Percentiles rank a stretch among this genome's conserved stretches.
phyloP scores from a whole-genome alignment of 2,113 vertebrate genomes.

The Tragelaphus scriptus region DNA sequence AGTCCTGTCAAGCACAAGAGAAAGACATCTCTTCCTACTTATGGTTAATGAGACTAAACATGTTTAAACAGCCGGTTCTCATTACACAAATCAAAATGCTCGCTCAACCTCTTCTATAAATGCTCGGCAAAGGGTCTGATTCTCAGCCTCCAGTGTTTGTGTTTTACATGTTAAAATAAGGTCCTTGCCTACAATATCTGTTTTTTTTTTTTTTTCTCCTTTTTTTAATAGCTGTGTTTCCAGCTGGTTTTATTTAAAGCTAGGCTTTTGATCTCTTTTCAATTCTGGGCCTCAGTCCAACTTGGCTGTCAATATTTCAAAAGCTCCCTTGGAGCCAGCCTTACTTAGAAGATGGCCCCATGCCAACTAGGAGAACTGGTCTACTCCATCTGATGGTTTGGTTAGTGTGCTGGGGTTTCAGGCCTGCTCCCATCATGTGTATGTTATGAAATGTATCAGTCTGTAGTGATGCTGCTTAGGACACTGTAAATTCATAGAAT shows the following conservation, averaged over 20 bases:
- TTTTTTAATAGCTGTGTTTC: slow-evolving; percentile 63
- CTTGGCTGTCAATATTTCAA: slow-evolving; percentile 70
- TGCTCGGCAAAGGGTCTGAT: not conserved
- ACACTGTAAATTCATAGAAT: not conserved
- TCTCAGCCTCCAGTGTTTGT: slow-evolving; percentile 44
- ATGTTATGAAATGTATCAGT: not conserved
- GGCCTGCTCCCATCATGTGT: not conserved
- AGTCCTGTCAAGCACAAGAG: slow-evolving; percentile 18
- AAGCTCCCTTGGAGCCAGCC: slow-evolving; percentile 40
- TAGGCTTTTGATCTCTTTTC: slow-evolving; percentile 70
- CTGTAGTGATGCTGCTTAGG: not conserved
- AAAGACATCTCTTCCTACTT: slow-evolving; percentile 35
- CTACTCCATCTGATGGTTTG: not conserved
- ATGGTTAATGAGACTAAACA: slow-evolving; percentile 63
- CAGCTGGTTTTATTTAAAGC: slow-evolving; percentile 74
- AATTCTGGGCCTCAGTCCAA: slow-evolving; percentile 67
- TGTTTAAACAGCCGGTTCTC: slow-evolving; percentile 48
- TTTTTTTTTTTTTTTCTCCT: not conserved
- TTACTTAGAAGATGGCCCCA: slow-evolving; percentile 7
- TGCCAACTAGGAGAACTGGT: slow-evolving; percentile 39
- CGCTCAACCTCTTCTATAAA: not conserved
- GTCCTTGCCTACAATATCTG: slow-evolving; percentile 46
- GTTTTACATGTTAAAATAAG: slow-evolving; percentile 64
- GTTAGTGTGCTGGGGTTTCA: not conserved
- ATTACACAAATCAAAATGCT: slow-evolving; percentile 55